These are phyloP conservation scores for Drosophila punjabiensis DNA, from an alignment of 1,140 invertebrate species.

Conservation along the genomic window DNA sequence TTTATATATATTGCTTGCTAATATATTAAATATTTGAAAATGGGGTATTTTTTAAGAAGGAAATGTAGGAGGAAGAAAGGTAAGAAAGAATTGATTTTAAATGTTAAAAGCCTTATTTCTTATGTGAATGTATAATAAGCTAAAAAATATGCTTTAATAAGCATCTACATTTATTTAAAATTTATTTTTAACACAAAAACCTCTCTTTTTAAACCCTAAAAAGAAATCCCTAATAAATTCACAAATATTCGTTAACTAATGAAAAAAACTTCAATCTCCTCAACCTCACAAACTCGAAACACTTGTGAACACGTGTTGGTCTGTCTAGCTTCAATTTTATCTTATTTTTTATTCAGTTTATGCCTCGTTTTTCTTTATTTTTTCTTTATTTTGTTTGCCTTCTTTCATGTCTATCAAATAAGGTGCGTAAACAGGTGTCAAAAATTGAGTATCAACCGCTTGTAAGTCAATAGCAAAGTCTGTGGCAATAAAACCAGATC, in stretches of 20 bases:
- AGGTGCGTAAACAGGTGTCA: slow-evolving; percentile 77
- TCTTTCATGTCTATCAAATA: slow-evolving; percentile 45
- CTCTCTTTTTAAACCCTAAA: background rate
- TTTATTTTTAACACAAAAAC: background rate
- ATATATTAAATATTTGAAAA: background rate
- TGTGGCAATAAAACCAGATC: slow-evolving; percentile 39
- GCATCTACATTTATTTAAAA: background rate
- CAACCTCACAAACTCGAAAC: slow-evolving; percentile 16
- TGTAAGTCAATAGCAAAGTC: slow-evolving; percentile 31
- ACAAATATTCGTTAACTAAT: background rate
- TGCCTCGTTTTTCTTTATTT: background rate
- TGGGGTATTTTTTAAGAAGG: background rate
- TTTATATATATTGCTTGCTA: background rate
- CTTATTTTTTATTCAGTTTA: background rate
- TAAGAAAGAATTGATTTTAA: background rate
- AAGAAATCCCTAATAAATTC: background rate
- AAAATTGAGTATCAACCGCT: slow-evolving; percentile 53
- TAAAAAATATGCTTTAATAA: background rate
- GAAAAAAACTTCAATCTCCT: slow-evolving; percentile 3
- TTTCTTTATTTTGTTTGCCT: slow-evolving; percentile 20
- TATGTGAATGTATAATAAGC: background rate
- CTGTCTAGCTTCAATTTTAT: slow-evolving; percentile 14
- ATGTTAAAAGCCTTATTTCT: background rate
- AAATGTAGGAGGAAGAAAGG: background rate
- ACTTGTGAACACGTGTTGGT: slow-evolving; percentile 49